Evolutionary conservation across 2,113 vertebrate genomes (phyloP), one percentile per base, ranked within the genome.

Genomic region (Clarias gariepinus): DNA sequence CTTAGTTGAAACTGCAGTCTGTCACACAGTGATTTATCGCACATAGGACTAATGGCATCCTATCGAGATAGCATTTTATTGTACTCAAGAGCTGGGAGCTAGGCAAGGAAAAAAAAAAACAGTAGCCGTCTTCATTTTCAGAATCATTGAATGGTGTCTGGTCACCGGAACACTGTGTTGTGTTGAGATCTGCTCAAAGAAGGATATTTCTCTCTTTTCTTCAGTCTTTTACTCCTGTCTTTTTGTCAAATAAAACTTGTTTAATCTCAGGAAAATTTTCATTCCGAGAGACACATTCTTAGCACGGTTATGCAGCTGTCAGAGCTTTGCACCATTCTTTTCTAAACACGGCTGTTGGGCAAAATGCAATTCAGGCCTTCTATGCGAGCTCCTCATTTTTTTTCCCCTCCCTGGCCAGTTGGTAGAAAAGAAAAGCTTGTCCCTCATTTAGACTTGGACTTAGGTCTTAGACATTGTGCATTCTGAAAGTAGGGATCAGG

Each of bases 21-120:
- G 92, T 92, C 92, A 92, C 91, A 88, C 89, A 82, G 89, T 92
- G 93, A 94, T 95, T 94, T 93, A 94, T 96, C 90, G 89, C 92
- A 91, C 85, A 19, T 76, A 86, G 18, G 80, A 82, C 87, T 92
- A 91, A 92, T 90, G 90, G 91, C 88, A 91, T 90, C 91, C 88
- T 87, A 68, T 93, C 91, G 85, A 91, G 91, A 93, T 93, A 91
- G 91, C 91, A 90, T 88, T 89, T 92, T 91, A 92, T 92, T 92
- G 93, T 91, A 93, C 84, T 89, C 87, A 90, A 89, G 94, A 90
- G 90, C 92, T 77, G 64, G 66, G n/a, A 53, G 64, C 55, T 30
- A 8, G 58, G 53, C 47, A 47, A 47, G 5, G 13, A 73, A 74
- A 69, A 18, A 66, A 76, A 69, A 63, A 88, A 84, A 81, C 77